Base-by-base conservation (phyloP, 1,140 invertebrate genomes). In the Liolophura sinensis region DNA sequence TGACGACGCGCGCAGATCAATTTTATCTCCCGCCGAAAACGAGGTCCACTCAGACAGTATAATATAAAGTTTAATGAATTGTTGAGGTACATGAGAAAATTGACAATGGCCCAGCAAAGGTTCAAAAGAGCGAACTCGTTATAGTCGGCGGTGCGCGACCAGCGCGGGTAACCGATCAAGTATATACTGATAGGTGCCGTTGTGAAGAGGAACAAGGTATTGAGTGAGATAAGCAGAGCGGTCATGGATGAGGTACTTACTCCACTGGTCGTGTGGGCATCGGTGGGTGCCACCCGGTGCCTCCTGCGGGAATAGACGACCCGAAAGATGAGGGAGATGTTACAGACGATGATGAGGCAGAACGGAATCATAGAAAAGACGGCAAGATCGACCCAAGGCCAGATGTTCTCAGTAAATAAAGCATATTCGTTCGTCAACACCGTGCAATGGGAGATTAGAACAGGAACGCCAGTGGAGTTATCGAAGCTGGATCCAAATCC, bases 351-450 rank as follows among this genome's bases (percentile, higher is more conserved):
- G 73, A 83, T 82, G 24, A 78, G 65, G 24, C 69, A 24, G 64
- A 83, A 82, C 0, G 81, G 81, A 1, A 82, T 48, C 14, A 80
- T 57, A 48, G 75, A 78, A 40, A 78, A 79, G 20, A 77, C 56
- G 60, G 71, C 69, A 18, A 80, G 71, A 56, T 83, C 81, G 11
- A 83, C 71, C 81, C 81, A 83, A 1, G 79, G 79, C 76, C 78
- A 81, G 24, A 76, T 58, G 18, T 65, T 65, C 31, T 62, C 51
- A 6, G 71, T 22, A 47, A 80, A 79, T 14, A 9, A 40, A 40
- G 31, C 9, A 40, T 40, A 40, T 40, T 40, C 9, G 31, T 40
- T 40, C 9, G 31, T 5, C 9, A 40, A 40, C 31, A 9, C 3
- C 3, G 3, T 40, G 31, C 31, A 40, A 9, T 40, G 31, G 3